A percentile compares a stretch with the other conserved stretches of the same genome.
Evolutionary conservation across 2,113 vertebrate genomes (phyloP).

Genomic region (Lagopus leucura): DNA sequence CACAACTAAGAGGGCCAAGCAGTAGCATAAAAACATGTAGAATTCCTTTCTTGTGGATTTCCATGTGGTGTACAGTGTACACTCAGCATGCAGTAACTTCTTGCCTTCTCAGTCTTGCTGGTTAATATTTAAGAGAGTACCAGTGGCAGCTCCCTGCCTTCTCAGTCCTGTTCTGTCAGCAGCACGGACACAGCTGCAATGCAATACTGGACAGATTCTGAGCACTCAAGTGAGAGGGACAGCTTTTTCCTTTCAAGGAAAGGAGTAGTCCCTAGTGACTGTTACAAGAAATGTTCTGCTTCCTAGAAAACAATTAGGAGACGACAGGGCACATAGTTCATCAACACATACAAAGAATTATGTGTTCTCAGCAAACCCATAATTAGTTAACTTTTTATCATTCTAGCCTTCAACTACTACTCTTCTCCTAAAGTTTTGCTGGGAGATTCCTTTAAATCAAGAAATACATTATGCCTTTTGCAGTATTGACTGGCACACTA

Average conservation of each 20-base stretch:
- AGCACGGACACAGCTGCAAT: background rate
- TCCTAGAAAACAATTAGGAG: constrained; percentile 44
- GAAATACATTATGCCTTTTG: background rate
- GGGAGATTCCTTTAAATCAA: background rate
- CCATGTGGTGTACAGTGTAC: background rate
- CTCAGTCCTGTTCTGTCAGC: background rate
- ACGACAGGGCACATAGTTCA: background rate
- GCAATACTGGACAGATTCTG: background rate
- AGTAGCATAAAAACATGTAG: background rate
- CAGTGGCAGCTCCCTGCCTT: background rate
- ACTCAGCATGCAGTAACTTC: background rate
- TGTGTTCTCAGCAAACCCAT: background rate
- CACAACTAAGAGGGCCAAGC: background rate
- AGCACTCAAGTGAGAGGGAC: background rate
- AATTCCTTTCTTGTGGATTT: background rate
- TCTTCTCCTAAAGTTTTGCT: background rate
- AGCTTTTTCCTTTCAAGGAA: constrained; percentile 2
- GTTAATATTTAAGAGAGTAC: background rate
- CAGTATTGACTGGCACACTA: background rate
- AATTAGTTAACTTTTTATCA: background rate
- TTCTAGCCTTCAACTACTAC: background rate
- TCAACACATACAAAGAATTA: background rate
- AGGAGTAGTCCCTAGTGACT: background rate
- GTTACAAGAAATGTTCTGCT: background rate
- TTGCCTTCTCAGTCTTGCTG: background rate